Evolutionary conservation across 2,797 vertebrate genomes (phyloP).

Genomic region (Platalea minor): DNA sequence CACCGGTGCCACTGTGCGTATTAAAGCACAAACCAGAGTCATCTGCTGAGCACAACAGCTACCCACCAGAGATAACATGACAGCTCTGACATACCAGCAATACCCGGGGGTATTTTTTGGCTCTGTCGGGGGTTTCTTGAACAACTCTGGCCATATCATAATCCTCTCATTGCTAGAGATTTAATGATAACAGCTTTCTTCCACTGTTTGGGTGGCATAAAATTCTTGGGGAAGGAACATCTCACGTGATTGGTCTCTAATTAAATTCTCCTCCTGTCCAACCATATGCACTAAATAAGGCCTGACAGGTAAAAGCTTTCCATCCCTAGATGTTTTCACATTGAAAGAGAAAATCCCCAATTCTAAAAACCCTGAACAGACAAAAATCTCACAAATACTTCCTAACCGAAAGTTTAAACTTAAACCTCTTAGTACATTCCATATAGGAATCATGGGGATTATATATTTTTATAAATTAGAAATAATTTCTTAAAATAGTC

Average conservation of each 20-base stretch:
- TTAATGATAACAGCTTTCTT: background rate
- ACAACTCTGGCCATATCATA: background rate
- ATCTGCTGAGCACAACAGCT: background rate
- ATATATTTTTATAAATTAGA: background rate
- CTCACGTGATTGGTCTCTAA: background rate
- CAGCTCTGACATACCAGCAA: background rate
- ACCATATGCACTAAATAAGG: background rate
- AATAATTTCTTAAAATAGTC: background rate
- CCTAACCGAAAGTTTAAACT: background rate
- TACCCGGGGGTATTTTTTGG: background rate
- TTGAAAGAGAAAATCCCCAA: background rate
- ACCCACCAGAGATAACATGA: accelerated
- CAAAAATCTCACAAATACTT: background rate
- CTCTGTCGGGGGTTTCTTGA: background rate
- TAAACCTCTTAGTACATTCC: background rate
- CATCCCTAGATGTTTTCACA: background rate
- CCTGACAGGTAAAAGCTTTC: background rate
- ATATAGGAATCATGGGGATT: background rate
- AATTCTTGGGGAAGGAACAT: background rate
- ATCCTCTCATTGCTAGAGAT: background rate
- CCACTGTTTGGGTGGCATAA: background rate
- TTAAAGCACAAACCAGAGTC: background rate
- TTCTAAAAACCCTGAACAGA: background rate
- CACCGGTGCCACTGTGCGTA: no score
- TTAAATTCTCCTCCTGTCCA: background rate